These are phyloP conservation scores for Ormyrus rosae DNA, from an alignment of 2,888 invertebrate genomes.

Conservation along the genomic window DNA sequence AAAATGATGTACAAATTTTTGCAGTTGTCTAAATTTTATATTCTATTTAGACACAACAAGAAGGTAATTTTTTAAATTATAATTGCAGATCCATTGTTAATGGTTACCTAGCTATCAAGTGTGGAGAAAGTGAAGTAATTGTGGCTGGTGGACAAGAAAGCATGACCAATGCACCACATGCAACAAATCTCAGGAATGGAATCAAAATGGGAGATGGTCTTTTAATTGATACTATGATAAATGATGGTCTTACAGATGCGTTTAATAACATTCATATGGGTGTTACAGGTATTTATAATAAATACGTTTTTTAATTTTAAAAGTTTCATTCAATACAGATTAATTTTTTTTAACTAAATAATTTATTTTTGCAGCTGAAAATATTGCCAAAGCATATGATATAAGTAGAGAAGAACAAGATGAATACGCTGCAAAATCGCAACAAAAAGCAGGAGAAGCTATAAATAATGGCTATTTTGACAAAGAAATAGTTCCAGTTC, in stretches of 20 bases:
- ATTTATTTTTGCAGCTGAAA: slow-evolving; percentile 80
- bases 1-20: no score
- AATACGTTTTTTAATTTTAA: background rate
- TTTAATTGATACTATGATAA: slow-evolving; percentile 82
- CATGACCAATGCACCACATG: slow-evolving; percentile 87
- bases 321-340: no score
- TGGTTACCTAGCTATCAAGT: slow-evolving; percentile 83
- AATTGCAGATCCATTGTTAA: slow-evolving; percentile 79
- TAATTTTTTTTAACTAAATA: background rate
- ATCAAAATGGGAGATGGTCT: slow-evolving; percentile 82
- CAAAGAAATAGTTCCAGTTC: slow-evolving; percentile 84
- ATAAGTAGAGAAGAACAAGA: slow-evolving; percentile 85
- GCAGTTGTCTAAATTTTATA: no score
- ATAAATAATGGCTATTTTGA: slow-evolving; percentile 81
- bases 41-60: no score
- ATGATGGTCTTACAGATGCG: slow-evolving; percentile 86
- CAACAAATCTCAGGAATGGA: slow-evolving; percentile 80
- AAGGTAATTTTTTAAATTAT: slow-evolving; percentile 13
- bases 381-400: slow-evolving; percentile 82
- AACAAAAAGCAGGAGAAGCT: slow-evolving; percentile 81
- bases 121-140: slow-evolving; percentile 82
- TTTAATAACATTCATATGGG: slow-evolving; percentile 88
- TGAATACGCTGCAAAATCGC: slow-evolving; percentile 82
- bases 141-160: slow-evolving; percentile 90
- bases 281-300: slow-evolving; percentile 79